phyloP scores from a whole-genome alignment of 1,140 invertebrate genomes.

The Drosophila tsacasi region DNA sequence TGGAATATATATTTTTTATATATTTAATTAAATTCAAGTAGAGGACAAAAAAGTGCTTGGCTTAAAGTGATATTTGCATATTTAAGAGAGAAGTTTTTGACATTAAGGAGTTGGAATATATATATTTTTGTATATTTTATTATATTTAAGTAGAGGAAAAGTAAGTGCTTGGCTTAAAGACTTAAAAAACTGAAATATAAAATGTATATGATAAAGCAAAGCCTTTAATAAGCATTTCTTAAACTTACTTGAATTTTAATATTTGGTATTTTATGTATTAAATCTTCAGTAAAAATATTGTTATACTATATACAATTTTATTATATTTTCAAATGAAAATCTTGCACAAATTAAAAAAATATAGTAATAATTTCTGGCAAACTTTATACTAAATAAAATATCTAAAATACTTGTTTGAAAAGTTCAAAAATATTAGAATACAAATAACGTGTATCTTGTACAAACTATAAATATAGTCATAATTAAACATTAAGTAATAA shows the following conservation, averaged over 20 bases:
- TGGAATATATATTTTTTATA: background rate
- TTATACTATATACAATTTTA: background rate
- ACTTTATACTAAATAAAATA: too few relatives aligned
- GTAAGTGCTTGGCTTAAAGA: background rate
- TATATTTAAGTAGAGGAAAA: too few relatives aligned
- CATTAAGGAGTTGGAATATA: background rate
- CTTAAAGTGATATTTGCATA: too few relatives aligned
- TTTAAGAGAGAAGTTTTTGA: background rate
- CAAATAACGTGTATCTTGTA: background rate
- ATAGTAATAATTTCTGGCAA: too few relatives aligned
- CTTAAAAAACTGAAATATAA: background rate
- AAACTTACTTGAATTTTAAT: background rate
- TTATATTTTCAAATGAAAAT: background rate
- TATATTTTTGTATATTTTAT: too few relatives aligned
- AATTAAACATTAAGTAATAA: background rate
- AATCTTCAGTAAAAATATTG: background rate
- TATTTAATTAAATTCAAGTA: too few relatives aligned
- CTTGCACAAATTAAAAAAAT: background rate
- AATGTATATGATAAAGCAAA: background rate
- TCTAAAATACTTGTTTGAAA: background rate
- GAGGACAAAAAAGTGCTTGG: fast-evolving
- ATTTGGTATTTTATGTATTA: background rate
- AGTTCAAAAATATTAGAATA: too few relatives aligned
- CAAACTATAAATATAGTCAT: too few relatives aligned
- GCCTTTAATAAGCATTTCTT: background rate